A percentile compares a stretch with the other conserved stretches of the same genome.
Evolutionary conservation across 2,113 vertebrate genomes (phyloP).

Genomic region (Bagarius yarrelli): DNA sequence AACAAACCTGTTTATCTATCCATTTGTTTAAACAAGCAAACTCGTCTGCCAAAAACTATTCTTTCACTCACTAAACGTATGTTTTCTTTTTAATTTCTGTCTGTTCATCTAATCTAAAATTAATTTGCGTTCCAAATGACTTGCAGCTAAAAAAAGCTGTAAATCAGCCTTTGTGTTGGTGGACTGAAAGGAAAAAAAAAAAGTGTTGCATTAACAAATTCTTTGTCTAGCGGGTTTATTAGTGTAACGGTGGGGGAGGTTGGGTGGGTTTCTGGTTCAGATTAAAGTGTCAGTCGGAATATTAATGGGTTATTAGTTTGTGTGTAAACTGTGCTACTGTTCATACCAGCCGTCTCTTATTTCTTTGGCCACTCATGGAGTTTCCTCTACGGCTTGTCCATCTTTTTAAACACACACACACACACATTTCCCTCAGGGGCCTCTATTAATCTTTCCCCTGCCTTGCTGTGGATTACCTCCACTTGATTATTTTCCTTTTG

Average conservation of each 20-base stretch:
- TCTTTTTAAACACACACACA: constrained; percentile 31
- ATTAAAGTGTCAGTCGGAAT: not conserved
- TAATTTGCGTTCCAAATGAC: no score
- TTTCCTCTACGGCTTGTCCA: constrained; percentile 16
- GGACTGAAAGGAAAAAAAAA: no score
- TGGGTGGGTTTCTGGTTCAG: not conserved
- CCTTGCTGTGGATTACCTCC: constrained; percentile 31
- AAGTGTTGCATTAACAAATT: not conserved
- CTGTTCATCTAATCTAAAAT: no score
- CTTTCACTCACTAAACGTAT: no score
- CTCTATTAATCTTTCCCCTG: constrained; percentile 28
- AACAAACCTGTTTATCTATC: no score
- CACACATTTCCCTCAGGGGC: constrained; percentile 10
- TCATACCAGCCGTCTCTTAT: not conserved
- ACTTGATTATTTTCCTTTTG: constrained; percentile 40
- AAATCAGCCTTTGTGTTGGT: no score
- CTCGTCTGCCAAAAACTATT: no score
- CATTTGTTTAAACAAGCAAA: no score
- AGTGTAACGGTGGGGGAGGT: not conserved
- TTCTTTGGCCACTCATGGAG: constrained; percentile 4
- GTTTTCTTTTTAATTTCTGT: no score
- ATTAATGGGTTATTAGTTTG: not conserved
- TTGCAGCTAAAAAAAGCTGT: no score
- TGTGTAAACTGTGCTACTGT: not conserved
- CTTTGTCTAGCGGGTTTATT: not conserved